phyloP scores from a whole-genome alignment of 2,888 invertebrate genomes.

The Norana najaformis region DNA sequence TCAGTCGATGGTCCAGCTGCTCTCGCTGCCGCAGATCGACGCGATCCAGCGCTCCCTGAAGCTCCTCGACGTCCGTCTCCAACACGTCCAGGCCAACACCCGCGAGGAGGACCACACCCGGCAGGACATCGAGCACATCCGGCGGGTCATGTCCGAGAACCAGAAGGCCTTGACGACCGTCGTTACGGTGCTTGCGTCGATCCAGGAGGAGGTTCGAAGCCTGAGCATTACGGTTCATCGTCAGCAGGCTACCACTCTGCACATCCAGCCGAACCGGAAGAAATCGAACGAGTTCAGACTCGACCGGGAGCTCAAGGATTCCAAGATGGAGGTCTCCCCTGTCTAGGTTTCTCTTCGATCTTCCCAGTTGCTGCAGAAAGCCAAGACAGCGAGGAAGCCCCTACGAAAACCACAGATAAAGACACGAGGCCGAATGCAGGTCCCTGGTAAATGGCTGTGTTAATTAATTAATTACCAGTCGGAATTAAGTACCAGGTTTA shows the following conservation, averaged over 20 bases:
- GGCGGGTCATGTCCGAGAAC: constrained; percentile 61
- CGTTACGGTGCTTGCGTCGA: constrained; percentile 60
- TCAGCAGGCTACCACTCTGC: constrained; percentile 32
- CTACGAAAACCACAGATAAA: neutral
- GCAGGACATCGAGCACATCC: constrained; percentile 60
- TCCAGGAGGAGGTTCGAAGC: constrained; percentile 50
- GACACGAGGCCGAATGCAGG: neutral
- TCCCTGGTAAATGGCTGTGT: neutral
- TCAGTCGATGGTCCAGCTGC: constrained; percentile 58
- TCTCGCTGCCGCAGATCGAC: constrained; percentile 62
- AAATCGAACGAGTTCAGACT: constrained; percentile 27
- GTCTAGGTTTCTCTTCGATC: no score
- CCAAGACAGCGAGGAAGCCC: neutral
- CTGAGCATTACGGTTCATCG: constrained; percentile 37
- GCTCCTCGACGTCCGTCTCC: constrained; percentile 60
- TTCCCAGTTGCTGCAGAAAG: no score
- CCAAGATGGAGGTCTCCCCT: constrained; percentile 2
- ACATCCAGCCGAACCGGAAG: constrained; percentile 27
- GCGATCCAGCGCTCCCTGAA: constrained; percentile 61
- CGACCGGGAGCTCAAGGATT: neutral
- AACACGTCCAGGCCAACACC: constrained; percentile 59
- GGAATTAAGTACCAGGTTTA: no score
- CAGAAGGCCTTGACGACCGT: constrained; percentile 61
- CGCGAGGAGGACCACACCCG: constrained; percentile 58
- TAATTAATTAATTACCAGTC: no score